These are phyloP conservation scores for Entomobrya proxima DNA, from an alignment of 2,888 invertebrate genomes.

Conservation along the genomic window DNA sequence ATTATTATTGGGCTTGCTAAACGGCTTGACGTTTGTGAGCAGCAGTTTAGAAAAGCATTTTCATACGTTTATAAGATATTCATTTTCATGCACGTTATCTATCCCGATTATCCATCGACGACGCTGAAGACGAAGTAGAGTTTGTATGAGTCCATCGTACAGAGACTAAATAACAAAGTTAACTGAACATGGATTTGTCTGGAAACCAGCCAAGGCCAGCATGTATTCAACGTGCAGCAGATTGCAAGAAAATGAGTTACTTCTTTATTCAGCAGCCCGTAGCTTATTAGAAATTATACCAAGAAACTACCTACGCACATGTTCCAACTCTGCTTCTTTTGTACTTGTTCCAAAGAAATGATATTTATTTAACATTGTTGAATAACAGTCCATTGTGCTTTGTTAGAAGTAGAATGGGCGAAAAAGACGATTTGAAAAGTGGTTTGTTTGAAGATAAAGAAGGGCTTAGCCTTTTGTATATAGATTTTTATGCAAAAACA, in stretches of 20 bases:
- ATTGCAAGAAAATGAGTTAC: conserved; percentile 1
- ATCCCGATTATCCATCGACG: conserved; percentile 28
- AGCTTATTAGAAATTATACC: background rate
- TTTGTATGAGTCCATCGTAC: background rate
- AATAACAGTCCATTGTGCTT: background rate
- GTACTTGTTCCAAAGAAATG: background rate
- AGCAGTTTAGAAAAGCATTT: background rate
- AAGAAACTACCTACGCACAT: background rate
- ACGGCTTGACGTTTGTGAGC: background rate
- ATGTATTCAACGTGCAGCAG: background rate
- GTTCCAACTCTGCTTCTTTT: background rate
- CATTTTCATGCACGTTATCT: conserved; percentile 33
- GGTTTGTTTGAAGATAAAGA: no score
- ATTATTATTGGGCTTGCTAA: background rate
- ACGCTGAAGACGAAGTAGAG: background rate
- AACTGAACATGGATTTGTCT: conserved; percentile 31
- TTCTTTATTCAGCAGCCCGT: conserved; percentile 10
- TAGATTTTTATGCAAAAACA: no score
- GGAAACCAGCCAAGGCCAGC: conserved; percentile 44
- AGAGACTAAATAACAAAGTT: background rate
- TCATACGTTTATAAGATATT: background rate
- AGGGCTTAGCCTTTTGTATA: no score
- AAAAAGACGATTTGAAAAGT: no score
- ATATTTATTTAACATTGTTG: background rate
- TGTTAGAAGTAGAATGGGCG: no score